These are phyloP conservation scores for Anoura caudifer DNA, from an alignment of 2,113 vertebrate genomes.

Conservation along the genomic window DNA sequence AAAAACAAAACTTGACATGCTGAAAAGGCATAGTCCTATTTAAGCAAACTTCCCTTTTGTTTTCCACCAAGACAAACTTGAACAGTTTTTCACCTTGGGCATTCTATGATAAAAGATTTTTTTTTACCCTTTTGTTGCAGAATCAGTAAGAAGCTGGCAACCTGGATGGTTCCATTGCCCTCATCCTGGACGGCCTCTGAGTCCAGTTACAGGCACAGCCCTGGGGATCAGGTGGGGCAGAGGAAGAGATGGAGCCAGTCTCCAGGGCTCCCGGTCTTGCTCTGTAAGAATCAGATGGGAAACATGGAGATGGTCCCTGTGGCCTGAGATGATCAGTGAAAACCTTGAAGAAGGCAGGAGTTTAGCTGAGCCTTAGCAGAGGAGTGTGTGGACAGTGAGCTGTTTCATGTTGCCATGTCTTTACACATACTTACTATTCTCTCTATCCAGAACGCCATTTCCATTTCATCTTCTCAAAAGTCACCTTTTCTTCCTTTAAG, in stretches of 20 bases:
- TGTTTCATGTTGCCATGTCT: neutral
- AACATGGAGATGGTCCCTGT: accelerated
- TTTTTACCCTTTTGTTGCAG: neutral
- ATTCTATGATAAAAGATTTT: neutral
- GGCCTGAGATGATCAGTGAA: neutral
- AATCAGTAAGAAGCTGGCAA: neutral
- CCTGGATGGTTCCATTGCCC: accelerated
- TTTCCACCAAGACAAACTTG: neutral
- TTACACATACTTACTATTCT: accelerated
- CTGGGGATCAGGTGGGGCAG: accelerated
- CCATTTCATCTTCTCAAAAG: neutral
- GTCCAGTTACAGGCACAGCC: accelerated
- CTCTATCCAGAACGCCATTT: neutral
- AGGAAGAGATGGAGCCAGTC: neutral
- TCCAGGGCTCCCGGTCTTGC: accelerated
- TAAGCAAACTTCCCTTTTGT: neutral
- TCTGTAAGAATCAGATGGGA: accelerated
- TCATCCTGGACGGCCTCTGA: neutral
- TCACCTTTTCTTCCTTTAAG: neutral
- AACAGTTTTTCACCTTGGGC: neutral
- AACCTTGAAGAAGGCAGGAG: neutral
- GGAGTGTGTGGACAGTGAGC: accelerated
- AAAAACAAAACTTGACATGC: constrained; percentile 7
- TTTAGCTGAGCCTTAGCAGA: neutral
- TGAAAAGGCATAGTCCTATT: neutral